Base-by-base conservation (phyloP, 2,888 invertebrate species). In the Nomada hirtipes region DNA sequence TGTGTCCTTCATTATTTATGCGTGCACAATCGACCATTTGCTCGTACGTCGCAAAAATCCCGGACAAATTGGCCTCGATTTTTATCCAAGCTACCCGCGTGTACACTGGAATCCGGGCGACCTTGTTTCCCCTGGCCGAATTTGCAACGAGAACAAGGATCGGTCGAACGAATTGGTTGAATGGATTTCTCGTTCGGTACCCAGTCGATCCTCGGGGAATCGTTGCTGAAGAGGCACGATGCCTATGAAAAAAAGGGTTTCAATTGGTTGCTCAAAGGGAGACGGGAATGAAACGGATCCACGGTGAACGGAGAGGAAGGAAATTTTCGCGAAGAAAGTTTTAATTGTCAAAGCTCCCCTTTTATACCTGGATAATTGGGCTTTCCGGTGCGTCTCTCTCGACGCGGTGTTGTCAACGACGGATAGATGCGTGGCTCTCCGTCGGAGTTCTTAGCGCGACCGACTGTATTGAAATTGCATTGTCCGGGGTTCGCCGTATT, bases 331-430 rank as follows among this genome's bases (percentile, higher is more conserved):
- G n/a, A 29, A 65, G 47, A 80, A 76, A 20, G 20, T 80, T 80
- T 72, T 29, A 76, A 47, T 69, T 50, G 69, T 65, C 79, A 42
- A 72, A 72, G 68, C 71, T 52, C 18, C 42, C n/a, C 68, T 44
- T 64, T 76, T 76, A 81, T 72, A 59, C 44, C 68, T 18, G 23
- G 18, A 44, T 63, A 81, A 81, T 81, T 79, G 72, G 65, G 47
- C 64, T 44, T 73, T 63, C 64, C 69, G 55, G 36, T 11, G 23
- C 18, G 29, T 36, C 10, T 23, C 18, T 4, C 20, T 52, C 44
- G 23, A 20, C 29, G 23, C n/a, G 11, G 53, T 36, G 42, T 20
- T 59, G 11, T 4, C 47, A n/a, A 15, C 15, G 47, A 60, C 20
- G 47, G 53, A 36, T 36, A 36, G 36, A 60, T 61, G 72, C 73